A percentile compares a stretch with the other conserved stretches of the same genome.
Evolutionary conservation across 2,888 invertebrate genomes (phyloP).

Genomic region (Pterostichus madidus): DNA sequence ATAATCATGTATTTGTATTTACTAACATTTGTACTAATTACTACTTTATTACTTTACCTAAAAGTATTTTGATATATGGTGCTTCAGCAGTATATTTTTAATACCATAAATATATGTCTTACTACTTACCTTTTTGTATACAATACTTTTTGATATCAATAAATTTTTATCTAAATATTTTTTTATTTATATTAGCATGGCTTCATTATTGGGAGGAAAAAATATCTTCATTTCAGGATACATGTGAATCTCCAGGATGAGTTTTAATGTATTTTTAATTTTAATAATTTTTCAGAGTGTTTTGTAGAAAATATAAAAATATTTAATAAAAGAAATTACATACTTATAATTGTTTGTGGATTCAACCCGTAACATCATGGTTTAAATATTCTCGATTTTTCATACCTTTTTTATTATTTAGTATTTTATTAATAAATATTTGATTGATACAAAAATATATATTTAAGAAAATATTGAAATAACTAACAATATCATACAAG

Average conservation of each 20-base stretch:
- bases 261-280: too few relatives aligned
- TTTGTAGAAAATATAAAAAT: conserved; percentile 3
- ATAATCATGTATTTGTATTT: conserved; percentile 23
- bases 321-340: neutral
- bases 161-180: conserved; percentile 25
- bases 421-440: conserved; percentile 59
- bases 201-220: neutral
- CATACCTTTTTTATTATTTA: conserved; percentile 12
- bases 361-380: neutral
- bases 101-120: conserved; percentile 1
- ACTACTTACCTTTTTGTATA: conserved; percentile 52
- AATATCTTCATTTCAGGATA: neutral
- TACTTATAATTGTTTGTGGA: neutral
- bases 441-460: conserved; percentile 65
- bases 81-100: conserved; percentile 43
- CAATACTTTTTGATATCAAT: conserved; percentile 35
- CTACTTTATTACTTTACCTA: conserved; percentile 38
- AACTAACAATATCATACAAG: neutral
- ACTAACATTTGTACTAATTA: conserved; percentile 12
- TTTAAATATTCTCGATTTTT: conserved; percentile 2
- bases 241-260: too few relatives aligned
- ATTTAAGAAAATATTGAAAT: conserved; percentile 26
- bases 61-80: conserved; percentile 54
- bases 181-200: neutral
- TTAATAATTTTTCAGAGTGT: too few relatives aligned